Evolutionary conservation across 2,113 vertebrate species (phyloP), one percentile per base, ranked within the genome.

Genomic region (Pagrus major): DNA sequence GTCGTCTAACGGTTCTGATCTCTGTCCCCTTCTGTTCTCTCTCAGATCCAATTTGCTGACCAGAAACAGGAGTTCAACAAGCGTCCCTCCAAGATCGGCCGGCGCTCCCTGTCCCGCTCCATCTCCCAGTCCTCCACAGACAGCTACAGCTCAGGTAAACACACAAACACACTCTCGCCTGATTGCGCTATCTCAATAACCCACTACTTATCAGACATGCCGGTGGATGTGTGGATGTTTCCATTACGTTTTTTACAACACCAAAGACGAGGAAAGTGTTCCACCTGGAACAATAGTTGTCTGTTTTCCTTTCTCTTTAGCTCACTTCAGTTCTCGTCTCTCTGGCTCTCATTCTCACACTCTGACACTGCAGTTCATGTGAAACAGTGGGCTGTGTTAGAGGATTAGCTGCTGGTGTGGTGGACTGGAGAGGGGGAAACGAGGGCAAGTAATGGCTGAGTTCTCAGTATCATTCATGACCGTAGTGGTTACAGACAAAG

Each of bases 51-150:
- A 81, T 99, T 99, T 88, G 98, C 98, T 9, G 98, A 99, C 94
- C 98, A 99, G 83, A 99, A 99, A 86, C 97, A 98, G 81, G 98
- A 99, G 80, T 99, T 99, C 91, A 99, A 97, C 95, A 99, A 99
- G 89, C 96, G 98, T 44, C 97, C 98, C 2, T 97, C 96, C 29
- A 99, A 99, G 95, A 99, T 99, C 0, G 96, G 98, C 60, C 97
- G 98, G 20, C 97, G 98, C 14, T 99, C 98, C 0, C 94, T 99
- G 47, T 99, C 98, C 14, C 97, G 98, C 78, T 99, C 98, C 85
- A 99, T 99, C 94, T 99, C 98, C 8, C 98, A 99, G 92, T 99
- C 97, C 4, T 99, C 98, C 2, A 99, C 98, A 52, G 98, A 99
- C 90, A 99, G 98, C 91, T 99, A 99, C 93, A 99, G 98, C 94